Evolutionary conservation across 2,797 vertebrate genomes (phyloP).

Genomic region (Rallus crepitans): DNA sequence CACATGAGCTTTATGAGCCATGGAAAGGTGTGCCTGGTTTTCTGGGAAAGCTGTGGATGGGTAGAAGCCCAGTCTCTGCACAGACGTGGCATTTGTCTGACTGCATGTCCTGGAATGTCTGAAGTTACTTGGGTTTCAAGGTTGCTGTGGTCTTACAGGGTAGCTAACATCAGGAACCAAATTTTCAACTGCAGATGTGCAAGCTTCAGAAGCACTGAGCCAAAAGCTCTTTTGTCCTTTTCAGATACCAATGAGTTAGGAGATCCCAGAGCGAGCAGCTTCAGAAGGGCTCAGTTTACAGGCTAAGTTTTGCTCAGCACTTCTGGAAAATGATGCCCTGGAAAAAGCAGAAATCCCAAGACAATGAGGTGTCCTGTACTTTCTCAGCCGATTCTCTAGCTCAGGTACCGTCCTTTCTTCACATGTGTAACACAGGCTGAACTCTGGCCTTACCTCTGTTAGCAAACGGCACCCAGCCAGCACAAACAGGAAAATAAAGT

Average conservation of each 20-base stretch:
- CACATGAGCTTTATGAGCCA: neutral
- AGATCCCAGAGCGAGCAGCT: neutral
- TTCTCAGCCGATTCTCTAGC: neutral
- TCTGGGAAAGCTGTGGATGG: neutral
- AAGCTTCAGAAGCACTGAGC: neutral
- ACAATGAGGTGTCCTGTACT: neutral
- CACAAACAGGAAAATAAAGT: neutral
- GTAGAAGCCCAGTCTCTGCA: neutral
- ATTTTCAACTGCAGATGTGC: neutral
- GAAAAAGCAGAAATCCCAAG: neutral
- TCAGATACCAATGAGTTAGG: neutral
- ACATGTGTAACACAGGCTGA: neutral
- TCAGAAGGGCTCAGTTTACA: neutral
- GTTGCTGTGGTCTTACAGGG: neutral
- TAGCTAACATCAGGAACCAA: neutral
- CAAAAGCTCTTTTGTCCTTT: neutral
- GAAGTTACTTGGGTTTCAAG: neutral
- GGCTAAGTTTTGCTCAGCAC: neutral
- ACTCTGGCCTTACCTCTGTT: neutral
- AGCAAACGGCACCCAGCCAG: neutral
- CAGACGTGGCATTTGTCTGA: neutral
- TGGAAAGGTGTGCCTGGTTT: neutral
- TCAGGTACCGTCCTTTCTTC: neutral
- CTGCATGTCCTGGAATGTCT: neutral
- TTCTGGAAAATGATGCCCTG: neutral